phyloP scores from a whole-genome alignment of 1,140 invertebrate species.

The Procambarus clarkii region DNA sequence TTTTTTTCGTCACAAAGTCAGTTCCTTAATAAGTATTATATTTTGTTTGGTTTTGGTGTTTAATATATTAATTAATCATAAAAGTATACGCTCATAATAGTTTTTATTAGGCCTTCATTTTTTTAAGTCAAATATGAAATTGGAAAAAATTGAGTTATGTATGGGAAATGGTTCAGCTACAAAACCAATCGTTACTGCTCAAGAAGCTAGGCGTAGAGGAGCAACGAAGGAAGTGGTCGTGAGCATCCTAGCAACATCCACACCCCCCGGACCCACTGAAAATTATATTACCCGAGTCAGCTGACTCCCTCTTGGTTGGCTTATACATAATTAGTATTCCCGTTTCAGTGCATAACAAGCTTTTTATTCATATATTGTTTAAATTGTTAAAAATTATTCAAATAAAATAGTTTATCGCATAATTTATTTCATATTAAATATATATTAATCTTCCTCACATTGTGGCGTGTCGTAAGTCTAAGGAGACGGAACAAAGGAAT shows the following conservation, averaged over 20 bases:
- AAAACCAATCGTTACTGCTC: background rate
- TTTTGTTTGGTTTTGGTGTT: background rate
- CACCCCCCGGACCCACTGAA: background rate
- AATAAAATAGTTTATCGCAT: too few species aligned
- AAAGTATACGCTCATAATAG: too few species aligned
- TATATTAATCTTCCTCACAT: background rate
- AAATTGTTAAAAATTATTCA: too few species aligned
- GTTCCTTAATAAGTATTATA: too few species aligned
- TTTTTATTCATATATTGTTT: too few species aligned
- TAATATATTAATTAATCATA: background rate
- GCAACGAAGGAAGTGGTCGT: background rate
- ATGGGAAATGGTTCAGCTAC: too few species aligned
- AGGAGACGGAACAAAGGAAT: conserved; percentile 7
- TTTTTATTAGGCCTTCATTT: too few species aligned
- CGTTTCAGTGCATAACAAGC: background rate
- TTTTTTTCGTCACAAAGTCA: background rate
- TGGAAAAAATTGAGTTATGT: too few species aligned
- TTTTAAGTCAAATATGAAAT: too few species aligned
- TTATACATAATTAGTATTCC: background rate
- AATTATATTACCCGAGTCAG: too few species aligned
- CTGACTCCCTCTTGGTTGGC: background rate
- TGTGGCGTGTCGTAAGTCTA: conserved; percentile 25
- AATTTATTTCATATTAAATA: background rate
- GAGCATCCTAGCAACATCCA: background rate
- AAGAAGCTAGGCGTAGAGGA: background rate